phyloP scores from a whole-genome alignment of 2,888 invertebrate species.

The Caenorhabditis drosophilae region DNA sequence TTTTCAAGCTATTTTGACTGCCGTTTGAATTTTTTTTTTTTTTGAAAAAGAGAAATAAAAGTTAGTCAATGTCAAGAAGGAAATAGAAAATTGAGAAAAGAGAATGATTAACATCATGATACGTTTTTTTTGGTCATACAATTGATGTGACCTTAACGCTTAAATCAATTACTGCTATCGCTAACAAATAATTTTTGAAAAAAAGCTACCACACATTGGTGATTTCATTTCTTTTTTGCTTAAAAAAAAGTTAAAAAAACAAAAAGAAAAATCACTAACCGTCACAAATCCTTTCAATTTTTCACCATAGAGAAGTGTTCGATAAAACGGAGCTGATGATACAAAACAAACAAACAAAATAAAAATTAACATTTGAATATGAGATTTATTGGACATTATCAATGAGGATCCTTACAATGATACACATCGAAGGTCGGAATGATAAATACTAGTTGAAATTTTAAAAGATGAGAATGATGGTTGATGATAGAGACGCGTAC shows the following conservation, averaged over 20 bases:
- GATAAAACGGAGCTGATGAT: conserved; percentile 17
- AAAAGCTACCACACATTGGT: neutral
- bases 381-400: neutral
- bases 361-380: neutral
- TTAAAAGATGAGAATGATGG: too few relatives aligned
- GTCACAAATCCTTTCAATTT: conserved; percentile 54
- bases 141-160: neutral
- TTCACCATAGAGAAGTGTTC: conserved; percentile 49
- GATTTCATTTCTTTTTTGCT: neutral
- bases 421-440: neutral
- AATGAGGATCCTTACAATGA: neutral
- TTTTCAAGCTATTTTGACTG: too few relatives aligned
- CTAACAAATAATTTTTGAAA: too few relatives aligned
- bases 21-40: too few relatives aligned
- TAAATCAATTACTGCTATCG: neutral
- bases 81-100: conserved; percentile 2
- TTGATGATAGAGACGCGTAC: too few relatives aligned
- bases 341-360: neutral
- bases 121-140: neutral
- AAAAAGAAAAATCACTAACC: conserved; percentile 36
- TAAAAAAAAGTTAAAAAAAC: neutral
- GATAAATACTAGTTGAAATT: too few relatives aligned
- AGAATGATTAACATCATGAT: neutral
- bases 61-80: too few relatives aligned
- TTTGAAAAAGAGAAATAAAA: too few relatives aligned